These are phyloP conservation scores for Papilio polyxenes DNA, from an alignment of 1,140 invertebrate genomes.

Conservation along the genomic window DNA sequence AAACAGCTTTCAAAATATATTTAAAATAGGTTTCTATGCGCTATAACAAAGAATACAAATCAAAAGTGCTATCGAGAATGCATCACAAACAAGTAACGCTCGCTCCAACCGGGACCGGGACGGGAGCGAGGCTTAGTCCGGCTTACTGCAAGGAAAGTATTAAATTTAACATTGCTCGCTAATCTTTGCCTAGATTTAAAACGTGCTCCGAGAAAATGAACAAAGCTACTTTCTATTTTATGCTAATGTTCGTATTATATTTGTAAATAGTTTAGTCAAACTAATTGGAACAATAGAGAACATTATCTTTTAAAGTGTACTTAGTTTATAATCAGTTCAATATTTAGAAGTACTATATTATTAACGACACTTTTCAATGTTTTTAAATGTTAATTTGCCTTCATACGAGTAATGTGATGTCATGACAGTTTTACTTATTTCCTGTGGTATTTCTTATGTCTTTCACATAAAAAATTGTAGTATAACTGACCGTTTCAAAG, in stretches of 20 bases:
- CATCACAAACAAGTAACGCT: not conserved
- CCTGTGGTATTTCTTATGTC: too few relatives aligned
- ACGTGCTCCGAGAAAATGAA: not conserved
- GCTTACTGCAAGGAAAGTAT: not conserved
- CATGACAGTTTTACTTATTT: too few relatives aligned
- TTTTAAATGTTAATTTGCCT: too few relatives aligned
- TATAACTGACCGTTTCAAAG: not conserved
- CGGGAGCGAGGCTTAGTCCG: not conserved
- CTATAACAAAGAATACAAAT: not conserved
- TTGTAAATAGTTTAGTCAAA: not conserved
- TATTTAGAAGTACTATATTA: too few relatives aligned
- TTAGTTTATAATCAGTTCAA: too few relatives aligned
- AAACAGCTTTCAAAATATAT: not conserved
- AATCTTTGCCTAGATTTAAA: constrained; percentile 9
- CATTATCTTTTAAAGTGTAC: too few relatives aligned
- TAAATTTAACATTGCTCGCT: constrained; percentile 6
- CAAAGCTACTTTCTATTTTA: not conserved
- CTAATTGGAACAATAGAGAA: not conserved
- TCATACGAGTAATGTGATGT: too few relatives aligned
- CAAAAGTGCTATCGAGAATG: not conserved
- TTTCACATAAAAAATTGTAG: not conserved
- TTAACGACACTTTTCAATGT: too few relatives aligned
- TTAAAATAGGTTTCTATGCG: not conserved
- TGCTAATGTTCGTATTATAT: not conserved
- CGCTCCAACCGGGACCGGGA: not conserved